Conservation (phyloP, 2,113 vertebrate genomes). For the Pagrus major region DNA sequence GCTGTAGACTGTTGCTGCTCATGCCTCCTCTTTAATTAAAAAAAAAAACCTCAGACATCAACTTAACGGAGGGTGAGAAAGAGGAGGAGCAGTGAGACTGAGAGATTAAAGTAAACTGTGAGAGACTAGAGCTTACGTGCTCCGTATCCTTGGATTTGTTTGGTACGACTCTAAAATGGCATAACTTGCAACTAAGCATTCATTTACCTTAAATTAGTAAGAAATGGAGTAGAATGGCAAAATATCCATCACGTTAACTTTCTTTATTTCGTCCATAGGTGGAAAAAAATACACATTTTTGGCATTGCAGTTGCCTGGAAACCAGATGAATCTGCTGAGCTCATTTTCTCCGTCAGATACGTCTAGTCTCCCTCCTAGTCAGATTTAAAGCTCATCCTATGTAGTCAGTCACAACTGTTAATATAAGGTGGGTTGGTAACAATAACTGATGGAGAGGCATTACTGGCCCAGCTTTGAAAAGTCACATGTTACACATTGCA, state of each 20-base stretch:
- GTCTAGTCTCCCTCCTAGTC: too few relatives aligned
- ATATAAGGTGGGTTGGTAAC: too few relatives aligned
- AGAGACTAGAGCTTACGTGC: not conserved
- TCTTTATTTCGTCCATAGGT: not conserved
- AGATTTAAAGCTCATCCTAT: too few relatives aligned
- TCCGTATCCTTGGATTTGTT: not conserved
- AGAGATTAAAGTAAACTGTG: not conserved
- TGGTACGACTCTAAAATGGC: not conserved
- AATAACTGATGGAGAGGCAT: too few relatives aligned
- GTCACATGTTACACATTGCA: too few relatives aligned
- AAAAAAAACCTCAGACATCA: not conserved
- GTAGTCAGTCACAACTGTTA: too few relatives aligned
- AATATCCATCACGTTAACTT: not conserved
- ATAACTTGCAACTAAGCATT: not conserved
- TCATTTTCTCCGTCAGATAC: too few relatives aligned
- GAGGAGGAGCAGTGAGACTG: not conserved
- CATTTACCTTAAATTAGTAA: not conserved
- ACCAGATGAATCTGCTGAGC: too few relatives aligned
- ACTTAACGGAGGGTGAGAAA: slow-evolving; percentile 9
- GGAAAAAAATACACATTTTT: not conserved
- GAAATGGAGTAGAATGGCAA: not conserved
- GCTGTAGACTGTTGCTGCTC: slow-evolving; percentile 17
- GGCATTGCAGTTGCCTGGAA: not conserved
- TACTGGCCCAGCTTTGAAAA: too few relatives aligned
- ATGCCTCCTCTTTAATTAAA: slow-evolving; percentile 26